Percentiles rank a stretch among this genome's conserved stretches.
phyloP scores from a whole-genome alignment of 2,113 vertebrate genomes.

The Brachyhypopomus gauderio region DNA sequence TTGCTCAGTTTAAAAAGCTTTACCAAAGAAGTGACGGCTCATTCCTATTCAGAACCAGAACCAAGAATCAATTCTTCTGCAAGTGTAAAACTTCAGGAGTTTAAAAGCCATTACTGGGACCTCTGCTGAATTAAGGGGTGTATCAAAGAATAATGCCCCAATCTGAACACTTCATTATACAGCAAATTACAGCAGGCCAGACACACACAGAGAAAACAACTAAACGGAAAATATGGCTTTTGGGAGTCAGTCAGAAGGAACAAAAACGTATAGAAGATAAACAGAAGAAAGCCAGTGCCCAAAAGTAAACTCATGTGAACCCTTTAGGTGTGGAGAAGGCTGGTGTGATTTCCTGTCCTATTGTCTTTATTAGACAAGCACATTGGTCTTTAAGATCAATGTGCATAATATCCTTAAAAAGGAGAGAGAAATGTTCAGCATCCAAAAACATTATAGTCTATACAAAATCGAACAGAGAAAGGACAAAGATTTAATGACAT shows the following conservation, averaged over 20 bases:
- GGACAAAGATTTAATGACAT: constrained; percentile 22
- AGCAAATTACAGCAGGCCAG: constrained; percentile 33
- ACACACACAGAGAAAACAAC: constrained; percentile 25
- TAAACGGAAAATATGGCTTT: constrained; percentile 8
- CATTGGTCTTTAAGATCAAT: constrained; percentile 4
- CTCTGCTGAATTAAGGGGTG: constrained; percentile 42
- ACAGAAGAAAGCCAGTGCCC: neutral
- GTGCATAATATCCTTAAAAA: constrained; percentile 2
- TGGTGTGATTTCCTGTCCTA: constrained; percentile 9
- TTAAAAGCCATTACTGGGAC: constrained; percentile 50
- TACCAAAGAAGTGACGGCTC: constrained; percentile 22
- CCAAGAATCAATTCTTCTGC: constrained; percentile 36
- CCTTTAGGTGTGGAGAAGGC: neutral
- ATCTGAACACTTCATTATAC: constrained; percentile 50
- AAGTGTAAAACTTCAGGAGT: constrained; percentile 46
- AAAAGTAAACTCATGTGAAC: neutral
- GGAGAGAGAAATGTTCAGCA: neutral
- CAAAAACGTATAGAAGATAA: neutral
- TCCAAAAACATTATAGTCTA: constrained; percentile 31
- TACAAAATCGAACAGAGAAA: neutral
- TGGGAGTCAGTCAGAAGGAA: neutral
- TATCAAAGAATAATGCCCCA: constrained; percentile 49
- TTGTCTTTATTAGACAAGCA: neutral
- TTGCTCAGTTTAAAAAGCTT: constrained; percentile 20
- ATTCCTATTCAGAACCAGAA: constrained; percentile 35